phyloP scores from a whole-genome alignment of 1,140 invertebrate genomes.

The Nasonia giraulti region DNA sequence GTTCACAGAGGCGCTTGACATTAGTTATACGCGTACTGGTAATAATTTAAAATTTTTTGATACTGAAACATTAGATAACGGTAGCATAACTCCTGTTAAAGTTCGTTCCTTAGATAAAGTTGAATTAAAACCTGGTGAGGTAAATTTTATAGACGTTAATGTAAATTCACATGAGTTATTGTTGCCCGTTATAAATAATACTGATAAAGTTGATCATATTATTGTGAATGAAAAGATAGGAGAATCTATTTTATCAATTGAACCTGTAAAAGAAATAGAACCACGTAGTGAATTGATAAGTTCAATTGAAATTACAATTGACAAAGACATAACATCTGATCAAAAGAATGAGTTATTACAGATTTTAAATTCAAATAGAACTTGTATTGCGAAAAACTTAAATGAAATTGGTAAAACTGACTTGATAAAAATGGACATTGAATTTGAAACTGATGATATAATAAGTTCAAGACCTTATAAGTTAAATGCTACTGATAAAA shows the following conservation, averaged over 20 bases:
- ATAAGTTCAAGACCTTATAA: not conserved
- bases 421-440: not conserved
- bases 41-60: too few relatives aligned
- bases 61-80: too few relatives aligned
- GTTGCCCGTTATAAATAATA: not conserved
- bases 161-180: constrained; percentile 36
- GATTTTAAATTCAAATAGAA: not conserved
- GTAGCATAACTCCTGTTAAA: too few relatives aligned
- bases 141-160: not conserved
- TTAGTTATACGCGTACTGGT: too few relatives aligned
- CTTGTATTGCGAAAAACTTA: not conserved
- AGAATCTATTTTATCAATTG: not conserved
- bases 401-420: not conserved
- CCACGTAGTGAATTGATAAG: not conserved
- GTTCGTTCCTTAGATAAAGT: too few relatives aligned
- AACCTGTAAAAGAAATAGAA: not conserved
- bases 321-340: not conserved
- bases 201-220: not conserved
- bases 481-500: not conserved
- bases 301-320: not conserved
- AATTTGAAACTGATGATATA: not conserved
- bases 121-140: too few relatives aligned
- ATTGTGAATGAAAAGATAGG: not conserved
- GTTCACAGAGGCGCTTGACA: too few relatives aligned
- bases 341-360: too few relatives aligned